Conservation (phyloP, 30 jellyfish, hydroid and myxozoan genomes). For the Aurelia aurita complex sp. Pacific region DNA sequence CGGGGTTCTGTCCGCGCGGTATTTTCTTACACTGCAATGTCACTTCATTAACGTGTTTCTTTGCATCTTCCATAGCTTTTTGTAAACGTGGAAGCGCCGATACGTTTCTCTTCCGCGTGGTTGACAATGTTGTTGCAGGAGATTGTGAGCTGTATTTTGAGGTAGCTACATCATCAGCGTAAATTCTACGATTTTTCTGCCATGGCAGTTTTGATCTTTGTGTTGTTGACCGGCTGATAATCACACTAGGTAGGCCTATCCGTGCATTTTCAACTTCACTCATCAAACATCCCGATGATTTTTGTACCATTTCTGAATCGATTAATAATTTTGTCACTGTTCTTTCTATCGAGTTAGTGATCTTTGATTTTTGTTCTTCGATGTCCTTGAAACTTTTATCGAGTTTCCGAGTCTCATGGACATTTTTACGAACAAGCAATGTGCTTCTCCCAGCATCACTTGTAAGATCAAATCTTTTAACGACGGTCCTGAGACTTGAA, state of each 20-base stretch:
- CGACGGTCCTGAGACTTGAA: constrained; percentile 1
- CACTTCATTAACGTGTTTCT: constrained; percentile 15
- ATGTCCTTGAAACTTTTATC: constrained; percentile 21
- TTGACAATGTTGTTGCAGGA: not conserved
- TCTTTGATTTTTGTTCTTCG: constrained; percentile 21
- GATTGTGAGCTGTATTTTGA: not conserved
- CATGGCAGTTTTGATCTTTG: constrained; percentile 46
- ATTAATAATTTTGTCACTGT: constrained; percentile 13
- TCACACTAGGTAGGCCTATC: constrained; percentile 35
- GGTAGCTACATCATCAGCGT: not conserved
- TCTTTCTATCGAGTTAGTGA: constrained; percentile 12
- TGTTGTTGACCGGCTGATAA: constrained; percentile 38
- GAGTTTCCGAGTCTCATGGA: constrained; percentile 42
- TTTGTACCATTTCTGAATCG: constrained; percentile 22
- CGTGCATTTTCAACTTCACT: not conserved
- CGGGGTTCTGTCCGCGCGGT: not conserved
- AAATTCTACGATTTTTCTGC: constrained; percentile 11
- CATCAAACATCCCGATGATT: constrained; percentile 34
- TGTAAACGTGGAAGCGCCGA: constrained; percentile 31
- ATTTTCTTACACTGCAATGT: constrained; percentile 22
- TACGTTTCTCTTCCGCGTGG: not conserved
- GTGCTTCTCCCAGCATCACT: constrained; percentile 6
- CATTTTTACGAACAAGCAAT: constrained; percentile 33
- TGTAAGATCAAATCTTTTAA: not conserved
- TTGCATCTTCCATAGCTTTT: constrained; percentile 45